A percentile compares a stretch with the other conserved stretches of the same genome.
Evolutionary conservation across 2,888 invertebrate genomes (phyloP).

Genomic region (Plagodis pulveraria): DNA sequence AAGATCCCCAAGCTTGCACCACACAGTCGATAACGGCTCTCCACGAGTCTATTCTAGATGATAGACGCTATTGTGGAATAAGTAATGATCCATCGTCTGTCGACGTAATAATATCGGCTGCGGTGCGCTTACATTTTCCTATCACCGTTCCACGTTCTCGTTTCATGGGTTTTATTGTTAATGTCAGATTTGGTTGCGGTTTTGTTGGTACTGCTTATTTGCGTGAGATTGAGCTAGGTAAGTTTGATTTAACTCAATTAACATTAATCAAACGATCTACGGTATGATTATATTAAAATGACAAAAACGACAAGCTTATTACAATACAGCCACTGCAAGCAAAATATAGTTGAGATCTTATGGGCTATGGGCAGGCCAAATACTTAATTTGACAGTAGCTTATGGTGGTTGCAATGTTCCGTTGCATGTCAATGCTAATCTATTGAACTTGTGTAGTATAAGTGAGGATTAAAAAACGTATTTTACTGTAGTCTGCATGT

Average conservation of each 20-base stretch:
- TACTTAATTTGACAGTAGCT: too few species aligned
- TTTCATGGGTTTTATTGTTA: conserved; percentile 36
- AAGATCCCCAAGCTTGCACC: conserved; percentile 34
- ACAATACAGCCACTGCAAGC: too few species aligned
- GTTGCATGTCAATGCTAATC: too few species aligned
- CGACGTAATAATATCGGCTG: conserved; percentile 47
- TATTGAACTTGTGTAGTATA: too few species aligned
- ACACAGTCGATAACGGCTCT: conserved; percentile 59
- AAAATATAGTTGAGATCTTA: too few species aligned
- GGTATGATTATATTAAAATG: too few species aligned
- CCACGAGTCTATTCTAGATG: conserved; percentile 63
- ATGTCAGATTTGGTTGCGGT: conserved; percentile 33
- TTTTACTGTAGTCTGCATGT: too few species aligned
- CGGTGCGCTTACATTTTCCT: conserved; percentile 43
- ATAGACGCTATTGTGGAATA: conserved; percentile 67
- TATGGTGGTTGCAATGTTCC: too few species aligned
- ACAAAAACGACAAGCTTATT: too few species aligned
- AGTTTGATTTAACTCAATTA: conserved; percentile 7
- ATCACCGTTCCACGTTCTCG: conserved; percentile 45
- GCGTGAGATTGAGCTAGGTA: conserved; percentile 5
- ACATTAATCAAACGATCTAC: not conserved
- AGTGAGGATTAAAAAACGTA: too few species aligned
- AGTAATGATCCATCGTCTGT: conserved; percentile 53
- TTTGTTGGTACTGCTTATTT: conserved; percentile 22
- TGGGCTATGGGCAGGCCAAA: too few species aligned